Evolutionary conservation across 1,140 invertebrate species (phyloP).

Genomic region (Thalassaphorura encarpata): DNA sequence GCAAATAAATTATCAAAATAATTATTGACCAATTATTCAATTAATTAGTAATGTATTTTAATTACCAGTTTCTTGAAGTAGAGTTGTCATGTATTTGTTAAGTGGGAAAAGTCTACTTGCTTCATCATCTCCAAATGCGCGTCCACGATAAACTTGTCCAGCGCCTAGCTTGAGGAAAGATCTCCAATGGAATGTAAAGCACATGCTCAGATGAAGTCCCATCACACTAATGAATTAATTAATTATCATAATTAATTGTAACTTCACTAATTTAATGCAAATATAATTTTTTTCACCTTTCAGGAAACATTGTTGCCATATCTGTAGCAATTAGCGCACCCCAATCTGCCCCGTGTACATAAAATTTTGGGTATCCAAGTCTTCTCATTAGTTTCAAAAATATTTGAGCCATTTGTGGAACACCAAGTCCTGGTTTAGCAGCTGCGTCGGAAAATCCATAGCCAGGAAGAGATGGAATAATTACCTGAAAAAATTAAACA

Average conservation of each 20-base stretch:
- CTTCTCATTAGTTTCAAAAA: constrained; percentile 73
- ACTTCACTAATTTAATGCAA: background rate
- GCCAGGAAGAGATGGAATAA: constrained; percentile 70
- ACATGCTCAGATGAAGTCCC: constrained; percentile 40
- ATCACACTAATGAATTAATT: constrained; percentile 32
- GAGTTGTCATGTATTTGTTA: constrained; percentile 14
- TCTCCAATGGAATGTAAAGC: constrained; percentile 20
- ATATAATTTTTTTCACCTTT: constrained; percentile 24
- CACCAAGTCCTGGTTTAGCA: constrained; percentile 49
- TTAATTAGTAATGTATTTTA: no score
- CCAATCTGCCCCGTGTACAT: constrained; percentile 63
- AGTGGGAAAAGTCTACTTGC: constrained; percentile 23
- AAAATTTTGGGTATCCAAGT: constrained; percentile 62
- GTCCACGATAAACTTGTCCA: constrained; percentile 35
- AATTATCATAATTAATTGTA: background rate
- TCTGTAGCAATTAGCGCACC: constrained; percentile 49
- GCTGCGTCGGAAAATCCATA: constrained; percentile 71
- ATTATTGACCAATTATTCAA: no score
- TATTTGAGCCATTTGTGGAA: constrained; percentile 54
- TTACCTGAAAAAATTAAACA: constrained; percentile 38
- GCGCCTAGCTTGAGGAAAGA: constrained; percentile 43
- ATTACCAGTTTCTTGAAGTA: constrained; percentile 45
- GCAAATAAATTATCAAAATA: no score
- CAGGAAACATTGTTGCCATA: constrained; percentile 48
- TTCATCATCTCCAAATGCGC: constrained; percentile 3